phyloP scores from a whole-genome alignment of 2,888 invertebrate genomes.

The Calameuta filiformis region DNA sequence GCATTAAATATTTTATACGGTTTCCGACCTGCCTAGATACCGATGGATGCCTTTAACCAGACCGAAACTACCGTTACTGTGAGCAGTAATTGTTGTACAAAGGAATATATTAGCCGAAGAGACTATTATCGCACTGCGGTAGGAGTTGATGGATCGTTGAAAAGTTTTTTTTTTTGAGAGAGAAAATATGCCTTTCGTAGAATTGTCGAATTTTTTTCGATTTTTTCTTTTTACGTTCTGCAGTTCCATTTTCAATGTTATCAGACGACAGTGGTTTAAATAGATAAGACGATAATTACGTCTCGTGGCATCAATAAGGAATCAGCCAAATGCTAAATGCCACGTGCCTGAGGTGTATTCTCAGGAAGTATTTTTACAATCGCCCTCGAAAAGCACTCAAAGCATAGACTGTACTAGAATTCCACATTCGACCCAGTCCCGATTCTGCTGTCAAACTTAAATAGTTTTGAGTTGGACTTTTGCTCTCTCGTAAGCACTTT shows the following conservation, averaged over 20 bases:
- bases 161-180: neutral
- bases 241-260: no score
- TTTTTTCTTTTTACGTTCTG: no score
- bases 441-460: neutral
- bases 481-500: neutral
- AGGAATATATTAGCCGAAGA: neutral
- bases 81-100: neutral
- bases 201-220: no score
- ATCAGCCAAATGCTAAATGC: neutral
- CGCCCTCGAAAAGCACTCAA: neutral
- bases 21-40: conserved; percentile 51
- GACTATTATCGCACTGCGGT: neutral
- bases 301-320: neutral
- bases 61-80: conserved; percentile 28
- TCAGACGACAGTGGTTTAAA: no score
- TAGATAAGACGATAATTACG: neutral
- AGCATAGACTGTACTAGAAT: neutral
- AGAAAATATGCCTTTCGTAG: neutral
- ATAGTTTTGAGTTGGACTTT: neutral
- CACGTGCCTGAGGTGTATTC: neutral
- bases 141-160: neutral
- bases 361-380: neutral
- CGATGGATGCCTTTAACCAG: conserved; percentile 41
- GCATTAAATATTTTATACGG: conserved; percentile 47
- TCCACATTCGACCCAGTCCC: neutral